Evolutionary conservation across 2,113 vertebrate species (phyloP).

Genomic region (Onychostoma macrolepis): DNA sequence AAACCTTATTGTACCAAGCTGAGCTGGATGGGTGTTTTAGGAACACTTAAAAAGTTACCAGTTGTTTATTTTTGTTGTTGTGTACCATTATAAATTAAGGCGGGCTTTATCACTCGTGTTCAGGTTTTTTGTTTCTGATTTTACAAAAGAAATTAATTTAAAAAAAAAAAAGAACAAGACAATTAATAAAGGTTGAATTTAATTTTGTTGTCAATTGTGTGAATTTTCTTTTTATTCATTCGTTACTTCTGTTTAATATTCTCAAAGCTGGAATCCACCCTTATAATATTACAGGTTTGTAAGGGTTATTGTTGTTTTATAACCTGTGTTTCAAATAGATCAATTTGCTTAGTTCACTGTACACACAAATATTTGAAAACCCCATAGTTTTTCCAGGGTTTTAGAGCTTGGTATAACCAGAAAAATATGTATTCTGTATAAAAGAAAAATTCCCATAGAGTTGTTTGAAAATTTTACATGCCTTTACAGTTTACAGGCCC

Average conservation of each 20-base stretch:
- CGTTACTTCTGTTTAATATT: background rate
- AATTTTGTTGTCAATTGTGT: constrained; percentile 53
- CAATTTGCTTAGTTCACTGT: background rate
- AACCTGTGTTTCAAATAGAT: background rate
- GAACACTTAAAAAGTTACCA: constrained; percentile 78
- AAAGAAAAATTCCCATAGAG: background rate
- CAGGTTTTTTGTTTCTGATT: constrained; percentile 77
- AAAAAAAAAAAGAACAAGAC: constrained; percentile 83
- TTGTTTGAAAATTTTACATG: background rate
- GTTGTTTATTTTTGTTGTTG: constrained; percentile 75
- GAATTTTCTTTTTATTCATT: background rate
- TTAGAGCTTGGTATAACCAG: background rate
- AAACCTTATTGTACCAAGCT: constrained; percentile 78
- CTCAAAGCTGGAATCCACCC: background rate
- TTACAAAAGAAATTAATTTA: constrained; percentile 78
- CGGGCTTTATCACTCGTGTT: constrained; percentile 83
- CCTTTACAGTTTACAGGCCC: background rate
- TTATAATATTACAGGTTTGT: background rate
- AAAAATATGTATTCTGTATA: background rate
- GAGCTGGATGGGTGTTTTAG: constrained; percentile 81
- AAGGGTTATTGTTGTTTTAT: background rate
- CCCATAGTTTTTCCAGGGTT: background rate
- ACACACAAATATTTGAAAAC: background rate
- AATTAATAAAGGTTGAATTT: constrained; percentile 82
- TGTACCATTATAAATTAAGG: constrained; percentile 82